Evolutionary conservation across 2,113 vertebrate species (phyloP).

Genomic region (Syngnathus floridae): DNA sequence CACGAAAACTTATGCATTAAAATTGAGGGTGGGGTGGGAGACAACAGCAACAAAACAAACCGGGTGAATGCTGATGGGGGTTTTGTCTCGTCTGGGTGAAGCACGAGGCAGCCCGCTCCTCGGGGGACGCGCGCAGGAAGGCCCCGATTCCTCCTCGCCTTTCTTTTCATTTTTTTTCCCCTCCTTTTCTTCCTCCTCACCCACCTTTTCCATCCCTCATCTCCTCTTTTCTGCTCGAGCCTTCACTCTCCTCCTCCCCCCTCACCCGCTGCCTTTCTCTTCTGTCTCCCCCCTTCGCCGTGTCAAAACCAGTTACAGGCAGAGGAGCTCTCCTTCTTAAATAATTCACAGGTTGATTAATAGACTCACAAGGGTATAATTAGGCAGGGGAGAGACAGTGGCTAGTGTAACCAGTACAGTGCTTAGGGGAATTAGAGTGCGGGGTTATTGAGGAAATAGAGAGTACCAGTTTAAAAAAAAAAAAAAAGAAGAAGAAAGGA

Average conservation of each 20-base stretch:
- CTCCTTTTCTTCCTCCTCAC: conserved; percentile 28
- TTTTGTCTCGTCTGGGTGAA: conserved; percentile 63
- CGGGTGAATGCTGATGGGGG: conserved; percentile 67
- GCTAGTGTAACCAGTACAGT: conserved; percentile 91
- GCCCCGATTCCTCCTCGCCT: conserved; percentile 57
- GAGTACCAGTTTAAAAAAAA: conserved; percentile 57
- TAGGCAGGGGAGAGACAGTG: conserved; percentile 94
- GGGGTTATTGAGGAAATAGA: conserved; percentile 76
- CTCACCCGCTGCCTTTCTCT: conserved; percentile 43
- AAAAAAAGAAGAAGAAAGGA: conserved; percentile 6
- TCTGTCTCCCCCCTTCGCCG: conserved; percentile 58
- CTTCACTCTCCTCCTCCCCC: conserved; percentile 33
- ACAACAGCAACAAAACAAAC: conserved; percentile 54
- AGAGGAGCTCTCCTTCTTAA: conserved; percentile 85
- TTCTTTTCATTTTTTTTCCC: conserved; percentile 37
- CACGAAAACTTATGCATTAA: conserved; percentile 73
- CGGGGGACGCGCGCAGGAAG: conserved; percentile 59
- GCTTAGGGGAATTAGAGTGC: conserved; percentile 92
- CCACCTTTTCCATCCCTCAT: conserved; percentile 19
- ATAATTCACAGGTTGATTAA: conserved; percentile 99
- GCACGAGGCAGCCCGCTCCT: conserved; percentile 49
- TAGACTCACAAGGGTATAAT: conserved; percentile 99
- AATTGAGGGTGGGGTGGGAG: conserved; percentile 50
- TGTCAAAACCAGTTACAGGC: conserved; percentile 91
- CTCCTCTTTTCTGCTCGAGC: conserved; percentile 6